Base-by-base conservation (phyloP, 1,140 invertebrate species). In the Cryptotermes secundus region DNA sequence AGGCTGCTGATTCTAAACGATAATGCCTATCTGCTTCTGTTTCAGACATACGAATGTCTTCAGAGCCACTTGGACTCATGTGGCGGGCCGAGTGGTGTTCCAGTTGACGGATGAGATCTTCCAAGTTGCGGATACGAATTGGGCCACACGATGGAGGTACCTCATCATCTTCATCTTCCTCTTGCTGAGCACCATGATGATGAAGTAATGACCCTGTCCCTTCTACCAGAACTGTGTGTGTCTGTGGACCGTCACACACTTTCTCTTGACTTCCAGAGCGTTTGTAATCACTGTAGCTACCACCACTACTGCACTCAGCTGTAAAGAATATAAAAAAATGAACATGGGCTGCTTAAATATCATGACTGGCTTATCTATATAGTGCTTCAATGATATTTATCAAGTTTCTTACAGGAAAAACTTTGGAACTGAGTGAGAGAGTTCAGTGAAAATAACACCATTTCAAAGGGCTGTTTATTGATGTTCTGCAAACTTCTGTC, bases 11-110 rank as follows among this genome's bases (percentile, higher is more conserved):
- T 90, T 97, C 95, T 89, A 96, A 93, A 90, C 96, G 93, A 90
- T 96, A 96, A 89, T 96, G 96, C 38, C 96, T 92, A 90, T 98
- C 96, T 34, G 95, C 95, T 89, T 98, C 97, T 35, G 96, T 96
- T 90, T 98, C 96, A 49, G 96, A 97, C 93, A 97, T 96, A 86
- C 97, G 92, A 87, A 97, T 97, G 87, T 98, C 97, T 88, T 97
- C 96, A 19, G 96, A 97, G 80, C 95, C 96, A 86, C 95, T 96
- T 24, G 96, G 96, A 88, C 96, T 97, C 94, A 96, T 96, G 89
- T 97, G 96, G 10, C 96, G 92, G 79, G 94, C 93, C 59, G 95
- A 95, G 89, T 97, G 96, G 88, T 97, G 95, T 89, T 98, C 96
- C 83, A 98, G 90, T 87, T 93, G 92, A 80, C 96, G 91, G 85